Conservation (phyloP, 1,140 invertebrate genomes). For the Acromyrmex echinatior region DNA sequence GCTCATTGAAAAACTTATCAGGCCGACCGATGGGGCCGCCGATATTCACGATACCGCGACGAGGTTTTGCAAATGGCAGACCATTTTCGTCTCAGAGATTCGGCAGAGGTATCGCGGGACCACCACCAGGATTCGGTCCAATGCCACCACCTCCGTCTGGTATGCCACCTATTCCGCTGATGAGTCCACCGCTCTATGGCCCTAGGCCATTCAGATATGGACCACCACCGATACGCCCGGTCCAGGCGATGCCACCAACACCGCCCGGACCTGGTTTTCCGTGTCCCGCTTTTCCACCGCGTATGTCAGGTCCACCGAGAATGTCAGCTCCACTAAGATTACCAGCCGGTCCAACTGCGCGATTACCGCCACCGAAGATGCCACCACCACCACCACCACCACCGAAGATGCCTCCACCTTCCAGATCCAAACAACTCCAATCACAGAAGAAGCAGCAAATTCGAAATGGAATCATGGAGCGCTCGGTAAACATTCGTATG, state of each 20-base stretch:
- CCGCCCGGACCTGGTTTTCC: constrained; percentile 70
- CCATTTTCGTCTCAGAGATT: constrained; percentile 66
- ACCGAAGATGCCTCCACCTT: constrained; percentile 54
- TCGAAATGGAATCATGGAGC: constrained; percentile 31
- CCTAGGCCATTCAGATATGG: constrained; percentile 69
- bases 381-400: constrained; percentile 57
- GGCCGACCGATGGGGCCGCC: constrained; percentile 66
- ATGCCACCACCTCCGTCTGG: constrained; percentile 69
- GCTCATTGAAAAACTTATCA: neutral
- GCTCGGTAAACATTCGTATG: neutral
- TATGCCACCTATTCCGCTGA: constrained; percentile 71
- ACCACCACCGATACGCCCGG: constrained; percentile 62
- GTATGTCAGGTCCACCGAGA: constrained; percentile 64
- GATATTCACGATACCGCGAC: constrained; percentile 50
- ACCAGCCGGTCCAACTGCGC: constrained; percentile 54
- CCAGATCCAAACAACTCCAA: constrained; percentile 15
- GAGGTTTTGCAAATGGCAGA: constrained; percentile 65
- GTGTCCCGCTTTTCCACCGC: constrained; percentile 66
- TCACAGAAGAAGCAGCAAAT: constrained; percentile 52
- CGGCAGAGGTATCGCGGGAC: constrained; percentile 33
- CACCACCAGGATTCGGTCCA: constrained; percentile 65
- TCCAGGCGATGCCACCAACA: constrained; percentile 57
- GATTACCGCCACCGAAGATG: constrained; percentile 71
- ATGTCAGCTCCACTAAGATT: constrained; percentile 65
- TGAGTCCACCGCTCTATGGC: constrained; percentile 64